Base-by-base conservation (phyloP, 2,888 invertebrate species). In the Drosophila trichaetosa region DNA sequence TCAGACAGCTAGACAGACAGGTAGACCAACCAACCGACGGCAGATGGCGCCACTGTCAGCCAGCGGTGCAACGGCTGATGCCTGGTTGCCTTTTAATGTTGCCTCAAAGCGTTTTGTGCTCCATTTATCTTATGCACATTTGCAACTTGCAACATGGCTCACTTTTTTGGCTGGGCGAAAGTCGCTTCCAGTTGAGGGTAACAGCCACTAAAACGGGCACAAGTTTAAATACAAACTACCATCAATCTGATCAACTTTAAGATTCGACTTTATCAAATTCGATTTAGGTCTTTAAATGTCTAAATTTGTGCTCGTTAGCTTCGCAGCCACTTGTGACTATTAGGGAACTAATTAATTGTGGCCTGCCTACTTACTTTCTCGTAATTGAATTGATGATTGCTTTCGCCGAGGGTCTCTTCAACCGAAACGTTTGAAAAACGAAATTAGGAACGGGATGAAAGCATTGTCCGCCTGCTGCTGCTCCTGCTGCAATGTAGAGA, bases 81-180 rank as follows among this genome's bases (percentile, higher is more conserved):
- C 54, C 62, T 27, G 68, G 73, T 69, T 77, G 64, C 69, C 81
- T 80, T 83, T 80, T 82, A 83, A 86, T 80, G 83, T 68, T 86
- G 79, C 72, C 73, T 87, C 84, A 87, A 83, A 84, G 87, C 82
- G 65, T 68, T 73, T 75, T 72, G 65, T 79, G 84, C 84, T 83
- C 77, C 75, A 87, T 79, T 86, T 83, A 82, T 82, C 83, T 77
- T 73, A 73, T 79, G 82, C 75, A 71, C 68, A 78, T 78, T 75
- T 63, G 51, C 67, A 64, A 52, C 61, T 53, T 56, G 54, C 54
- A 56, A 56, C 38, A n/a, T 51, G 61, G 42, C 40, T 76, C 46
- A 69, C 58, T 38, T 70, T 75, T 65, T 51, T 21, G 33, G 60
- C 51, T 24, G 33, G 51, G 24, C 38, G 54, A 60, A 60, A 59